Conservation (phyloP, 2,888 invertebrate genomes). For the Drosophila bunnanda region DNA sequence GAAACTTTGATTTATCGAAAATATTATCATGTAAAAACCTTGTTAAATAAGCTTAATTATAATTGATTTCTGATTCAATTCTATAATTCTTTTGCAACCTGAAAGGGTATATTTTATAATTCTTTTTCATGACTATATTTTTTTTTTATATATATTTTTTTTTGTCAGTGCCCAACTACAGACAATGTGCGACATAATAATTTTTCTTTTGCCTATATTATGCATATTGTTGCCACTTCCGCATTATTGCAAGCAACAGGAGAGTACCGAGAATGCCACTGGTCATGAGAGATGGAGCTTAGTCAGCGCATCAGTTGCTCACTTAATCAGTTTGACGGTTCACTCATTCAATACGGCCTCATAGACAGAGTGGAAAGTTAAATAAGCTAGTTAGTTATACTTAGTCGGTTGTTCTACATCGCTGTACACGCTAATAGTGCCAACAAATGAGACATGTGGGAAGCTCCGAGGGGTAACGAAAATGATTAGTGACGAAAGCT, state of each 20-base stretch:
- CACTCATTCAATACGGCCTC: constrained; percentile 35
- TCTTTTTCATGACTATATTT: not conserved
- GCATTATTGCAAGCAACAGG: constrained; percentile 58
- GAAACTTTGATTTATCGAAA: too few relatives aligned
- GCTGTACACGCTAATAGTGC: constrained; percentile 63
- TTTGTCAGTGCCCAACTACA: not conserved
- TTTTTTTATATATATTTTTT: not conserved
- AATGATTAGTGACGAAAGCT: constrained; percentile 18
- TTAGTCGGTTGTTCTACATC: constrained; percentile 52
- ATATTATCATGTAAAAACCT: too few relatives aligned
- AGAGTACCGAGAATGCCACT: constrained; percentile 2
- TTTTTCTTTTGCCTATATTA: constrained; percentile 33
- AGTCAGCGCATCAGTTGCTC: constrained; percentile 38
- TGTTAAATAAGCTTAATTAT: too few relatives aligned
- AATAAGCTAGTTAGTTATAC: constrained; percentile 28
- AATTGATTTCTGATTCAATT: too few relatives aligned
- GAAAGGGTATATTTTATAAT: too few relatives aligned
- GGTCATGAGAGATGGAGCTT: constrained; percentile 16
- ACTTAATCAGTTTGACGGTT: constrained; percentile 28
- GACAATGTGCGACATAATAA: constrained; percentile 49
- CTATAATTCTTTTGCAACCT: too few relatives aligned
- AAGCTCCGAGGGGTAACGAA: constrained; percentile 7
- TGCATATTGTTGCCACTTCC: constrained; percentile 51
- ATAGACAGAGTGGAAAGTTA: constrained; percentile 32
- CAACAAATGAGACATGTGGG: constrained; percentile 27